These are phyloP conservation scores for Tipula vernalis DNA, from an alignment of 2,888 invertebrate genomes.

Conservation along the genomic window DNA sequence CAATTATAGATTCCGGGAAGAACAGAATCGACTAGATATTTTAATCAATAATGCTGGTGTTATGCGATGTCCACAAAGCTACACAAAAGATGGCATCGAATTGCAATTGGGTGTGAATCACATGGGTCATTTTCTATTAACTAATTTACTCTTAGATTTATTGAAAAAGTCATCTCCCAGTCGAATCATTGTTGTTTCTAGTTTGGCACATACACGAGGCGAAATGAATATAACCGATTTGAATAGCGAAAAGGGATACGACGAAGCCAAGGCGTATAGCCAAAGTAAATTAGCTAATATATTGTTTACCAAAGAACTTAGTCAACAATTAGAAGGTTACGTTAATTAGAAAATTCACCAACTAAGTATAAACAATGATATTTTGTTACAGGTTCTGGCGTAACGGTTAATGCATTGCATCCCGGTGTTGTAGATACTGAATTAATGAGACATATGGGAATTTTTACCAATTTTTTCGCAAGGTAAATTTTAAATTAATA, in stretches of 20 bases:
- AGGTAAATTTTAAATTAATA: neutral
- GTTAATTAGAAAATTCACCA: neutral
- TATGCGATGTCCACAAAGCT: constrained; percentile 47
- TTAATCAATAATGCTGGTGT: constrained; percentile 62
- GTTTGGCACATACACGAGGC: constrained; percentile 40
- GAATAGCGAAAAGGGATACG: constrained; percentile 52
- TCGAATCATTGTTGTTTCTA: constrained; percentile 49
- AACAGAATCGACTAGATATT: constrained; percentile 44
- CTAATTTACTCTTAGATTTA: constrained; percentile 43
- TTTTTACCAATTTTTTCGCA: neutral
- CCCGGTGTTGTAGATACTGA: constrained; percentile 75
- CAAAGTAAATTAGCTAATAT: constrained; percentile 73
- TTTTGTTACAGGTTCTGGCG: constrained; percentile 37
- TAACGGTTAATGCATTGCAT: constrained; percentile 70
- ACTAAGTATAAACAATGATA: neutral
- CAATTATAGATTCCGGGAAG: constrained; percentile 28
- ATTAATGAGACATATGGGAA: constrained; percentile 58
- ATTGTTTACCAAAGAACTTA: constrained; percentile 56
- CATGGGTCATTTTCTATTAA: constrained; percentile 49
- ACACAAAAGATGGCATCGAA: constrained; percentile 54
- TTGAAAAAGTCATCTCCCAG: constrained; percentile 43
- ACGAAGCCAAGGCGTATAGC: constrained; percentile 43
- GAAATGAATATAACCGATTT: constrained; percentile 44
- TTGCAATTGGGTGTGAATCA: constrained; percentile 55
- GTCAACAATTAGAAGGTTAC: constrained; percentile 43